Evolutionary conservation across 1,140 invertebrate species (phyloP), one percentile per base, ranked within the genome.

Genomic region (Paraescarpia echinospica): DNA sequence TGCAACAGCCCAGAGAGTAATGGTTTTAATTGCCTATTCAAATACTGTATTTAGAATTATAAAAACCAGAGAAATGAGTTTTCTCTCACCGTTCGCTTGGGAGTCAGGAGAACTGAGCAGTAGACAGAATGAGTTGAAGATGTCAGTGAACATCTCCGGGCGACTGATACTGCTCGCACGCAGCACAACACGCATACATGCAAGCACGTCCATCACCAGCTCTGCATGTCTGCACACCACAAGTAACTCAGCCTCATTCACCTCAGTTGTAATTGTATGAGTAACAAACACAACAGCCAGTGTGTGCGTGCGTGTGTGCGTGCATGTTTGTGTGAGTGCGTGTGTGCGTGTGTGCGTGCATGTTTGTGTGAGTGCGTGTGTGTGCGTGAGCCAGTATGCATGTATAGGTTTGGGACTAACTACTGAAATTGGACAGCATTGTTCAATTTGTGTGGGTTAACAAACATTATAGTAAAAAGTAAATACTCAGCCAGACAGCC

Each of bases 121-220:
- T 4, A 94, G 77, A 89, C 93, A 94, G 89, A 94, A 92, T 27
- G 92, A 93, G 91, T 94, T 94, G 89, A 95, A 95, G 9, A 95
- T 91, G 92, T 95, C 95, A 34, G 92, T 93, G 89, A 94, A 95
- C 88, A 94, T 93, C 22, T 95, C 94, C 94, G 94, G 94, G 35
- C 93, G 93, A 35, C 91, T 93, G 18, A 95, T 92, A 77, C 92
- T 90, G 0, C 93, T 94, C 35, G 93, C 92, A 22, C 93, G 93
- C 22, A 95, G 89, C 1, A 95, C 93, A 90, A 92, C 93, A 88
- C 93, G 94, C 93, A 94, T 94, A 93, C 94, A 94, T 5, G 91
- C 92, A 91, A 93, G 94, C 31, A 94, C 90, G 93, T 94, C 94
- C 14, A 93, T 93, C 89, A 94, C 94, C 33, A 94, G 89, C 4